phyloP scores from a whole-genome alignment of 2,797 vertebrate species.

The Oceanodroma leucorhoa region DNA sequence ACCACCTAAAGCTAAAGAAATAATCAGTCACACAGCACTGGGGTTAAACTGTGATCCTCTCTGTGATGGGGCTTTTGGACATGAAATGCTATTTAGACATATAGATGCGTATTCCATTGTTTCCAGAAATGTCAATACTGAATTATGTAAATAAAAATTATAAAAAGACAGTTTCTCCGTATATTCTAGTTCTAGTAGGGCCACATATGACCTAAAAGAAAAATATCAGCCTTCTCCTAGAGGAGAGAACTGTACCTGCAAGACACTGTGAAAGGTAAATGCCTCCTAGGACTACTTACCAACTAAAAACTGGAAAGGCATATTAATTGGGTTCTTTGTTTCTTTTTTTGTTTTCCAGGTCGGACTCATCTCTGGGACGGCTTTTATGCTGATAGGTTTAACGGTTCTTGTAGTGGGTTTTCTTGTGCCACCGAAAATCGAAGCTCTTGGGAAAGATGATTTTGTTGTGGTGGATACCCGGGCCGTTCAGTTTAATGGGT shows the following conservation, averaged over 20 bases:
- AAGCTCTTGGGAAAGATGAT: conserved; percentile 92
- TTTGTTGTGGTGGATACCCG: conserved; percentile 85
- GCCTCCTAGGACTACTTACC: not conserved
- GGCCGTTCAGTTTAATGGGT: conserved; percentile 89
- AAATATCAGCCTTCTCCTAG: not conserved
- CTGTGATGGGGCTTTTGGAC: not conserved
- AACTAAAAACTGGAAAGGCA: not conserved
- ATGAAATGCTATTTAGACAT: not conserved
- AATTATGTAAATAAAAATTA: not conserved
- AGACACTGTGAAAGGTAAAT: not conserved
- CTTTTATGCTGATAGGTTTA: conserved; percentile 89
- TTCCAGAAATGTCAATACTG: not conserved
- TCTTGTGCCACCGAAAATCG: conserved; percentile 87
- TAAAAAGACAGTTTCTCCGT: not conserved
- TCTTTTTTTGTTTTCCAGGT: conserved; percentile 78
- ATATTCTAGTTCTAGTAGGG: not conserved
- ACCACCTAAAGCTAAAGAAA: not conserved
- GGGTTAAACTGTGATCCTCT: not conserved
- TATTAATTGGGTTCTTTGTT: not conserved
- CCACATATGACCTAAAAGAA: not conserved
- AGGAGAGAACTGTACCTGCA: not conserved
- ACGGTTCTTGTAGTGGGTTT: conserved; percentile 91
- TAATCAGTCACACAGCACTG: not conserved
- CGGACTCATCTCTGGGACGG: conserved; percentile 88
- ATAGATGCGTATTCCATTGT: not conserved